Conservation (phyloP, 2,888 invertebrate species). For the Listrodromus nycthemerus region DNA sequence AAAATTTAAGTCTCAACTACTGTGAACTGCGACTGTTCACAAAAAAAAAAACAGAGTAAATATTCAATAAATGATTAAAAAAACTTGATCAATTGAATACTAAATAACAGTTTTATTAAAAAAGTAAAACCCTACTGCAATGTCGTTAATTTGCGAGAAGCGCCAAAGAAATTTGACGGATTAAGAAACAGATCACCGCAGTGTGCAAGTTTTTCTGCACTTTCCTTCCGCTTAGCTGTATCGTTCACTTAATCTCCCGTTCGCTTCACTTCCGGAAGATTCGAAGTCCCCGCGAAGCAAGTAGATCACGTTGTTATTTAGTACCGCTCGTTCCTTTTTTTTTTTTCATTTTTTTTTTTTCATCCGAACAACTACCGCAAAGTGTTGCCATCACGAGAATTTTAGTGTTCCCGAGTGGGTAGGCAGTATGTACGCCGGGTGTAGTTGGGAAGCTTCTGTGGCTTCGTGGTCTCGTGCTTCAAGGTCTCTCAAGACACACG, state of each 20-base stretch:
- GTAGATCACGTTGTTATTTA: not conserved
- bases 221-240: not conserved
- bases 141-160: not conserved
- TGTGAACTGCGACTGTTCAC: not conserved
- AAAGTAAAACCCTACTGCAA: not conserved
- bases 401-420: slow-evolving; percentile 3
- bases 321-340: not conserved
- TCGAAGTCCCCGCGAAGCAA: not conserved
- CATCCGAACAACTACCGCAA: not conserved
- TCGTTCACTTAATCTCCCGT: not conserved
- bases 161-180: not conserved
- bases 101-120: not conserved
- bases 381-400: slow-evolving; percentile 7
- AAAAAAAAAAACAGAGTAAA: not conserved
- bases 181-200: not conserved
- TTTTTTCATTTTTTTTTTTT: not conserved
- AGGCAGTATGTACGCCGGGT: not conserved
- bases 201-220: not conserved
- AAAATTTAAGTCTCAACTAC: not conserved
- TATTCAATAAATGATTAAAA: not conserved
- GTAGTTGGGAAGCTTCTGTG: slow-evolving; percentile 46
- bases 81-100: not conserved
- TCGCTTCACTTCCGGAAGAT: slow-evolving; percentile 32
- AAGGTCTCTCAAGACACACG: slow-evolving; percentile 42
- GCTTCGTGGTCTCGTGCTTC: slow-evolving; percentile 52